phyloP scores from a whole-genome alignment of 2,888 invertebrate genomes.

The Diarsia dahlii region DNA sequence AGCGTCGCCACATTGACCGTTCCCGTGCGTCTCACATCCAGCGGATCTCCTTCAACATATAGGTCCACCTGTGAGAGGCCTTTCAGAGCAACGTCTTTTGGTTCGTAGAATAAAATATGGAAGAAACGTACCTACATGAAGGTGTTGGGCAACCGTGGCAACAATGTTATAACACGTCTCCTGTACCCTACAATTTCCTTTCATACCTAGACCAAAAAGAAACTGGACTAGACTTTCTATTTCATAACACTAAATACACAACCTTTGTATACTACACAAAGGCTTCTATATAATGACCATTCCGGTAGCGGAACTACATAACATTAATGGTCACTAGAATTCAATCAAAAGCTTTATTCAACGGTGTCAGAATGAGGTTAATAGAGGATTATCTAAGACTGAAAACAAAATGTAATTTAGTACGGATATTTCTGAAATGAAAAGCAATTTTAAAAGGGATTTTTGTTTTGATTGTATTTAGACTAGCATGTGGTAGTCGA shows the following conservation, averaged over 20 bases:
- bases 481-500: neutral
- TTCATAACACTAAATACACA: conserved; percentile 40
- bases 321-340: conserved; percentile 42
- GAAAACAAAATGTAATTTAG: conserved; percentile 3
- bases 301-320: conserved; percentile 39
- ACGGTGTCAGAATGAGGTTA: conserved; percentile 40
- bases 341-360: conserved; percentile 48
- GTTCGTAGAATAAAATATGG: neutral
- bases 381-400: conserved; percentile 52
- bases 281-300: conserved; percentile 38
- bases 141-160: neutral
- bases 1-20: no score
- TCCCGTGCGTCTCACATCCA: no score
- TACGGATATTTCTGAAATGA: neutral
- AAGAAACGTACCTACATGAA: neutral
- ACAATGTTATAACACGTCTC: neutral
- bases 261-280: conserved; percentile 48
- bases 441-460: conserved; percentile 3
- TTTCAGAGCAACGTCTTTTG: no score
- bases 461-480: conserved; percentile 12
- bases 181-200: conserved; percentile 6
- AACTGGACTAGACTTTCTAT: conserved; percentile 37
- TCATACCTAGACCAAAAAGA: conserved; percentile 3
- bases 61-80: no score
- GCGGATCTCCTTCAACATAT: no score